phyloP scores from a whole-genome alignment of 1,140 invertebrate genomes.

The Geopemphigus sp. region DNA sequence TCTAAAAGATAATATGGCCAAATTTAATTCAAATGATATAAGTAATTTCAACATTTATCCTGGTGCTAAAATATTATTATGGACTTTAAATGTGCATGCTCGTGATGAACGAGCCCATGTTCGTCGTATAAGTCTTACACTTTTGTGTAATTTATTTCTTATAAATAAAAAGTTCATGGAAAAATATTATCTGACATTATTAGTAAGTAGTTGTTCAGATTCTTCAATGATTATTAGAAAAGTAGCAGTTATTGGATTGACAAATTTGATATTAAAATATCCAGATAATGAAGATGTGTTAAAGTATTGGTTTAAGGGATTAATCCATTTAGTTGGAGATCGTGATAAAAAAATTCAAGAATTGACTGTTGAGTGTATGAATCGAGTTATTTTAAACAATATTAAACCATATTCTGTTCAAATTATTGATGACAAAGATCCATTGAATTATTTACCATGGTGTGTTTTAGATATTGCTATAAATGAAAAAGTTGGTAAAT shows the following conservation, averaged over 20 bases:
- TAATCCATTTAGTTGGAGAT: constrained; percentile 44
- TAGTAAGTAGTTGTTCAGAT: constrained; percentile 26
- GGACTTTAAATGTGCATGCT: constrained; percentile 40
- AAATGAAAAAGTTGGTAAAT: constrained; percentile 39
- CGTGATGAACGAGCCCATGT: constrained; percentile 39
- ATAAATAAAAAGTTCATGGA: constrained; percentile 36
- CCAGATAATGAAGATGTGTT: constrained; percentile 41
- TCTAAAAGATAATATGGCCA: background rate
- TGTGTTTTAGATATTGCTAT: constrained; percentile 33
- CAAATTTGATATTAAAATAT: constrained; percentile 34
- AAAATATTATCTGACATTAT: constrained; percentile 28
- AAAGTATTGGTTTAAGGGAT: constrained; percentile 43
- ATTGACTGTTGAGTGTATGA: constrained; percentile 34
- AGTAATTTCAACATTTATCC: constrained; percentile 27
- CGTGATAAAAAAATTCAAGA: constrained; percentile 47
- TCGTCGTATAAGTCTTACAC: constrained; percentile 38
- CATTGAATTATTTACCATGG: constrained; percentile 36
- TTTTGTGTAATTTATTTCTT: constrained; percentile 42
- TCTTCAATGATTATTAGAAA: constrained; percentile 38
- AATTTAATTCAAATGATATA: constrained; percentile 29
- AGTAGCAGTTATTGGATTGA: constrained; percentile 16
- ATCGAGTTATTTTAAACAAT: constrained; percentile 38
- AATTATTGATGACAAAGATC: constrained; percentile 10
- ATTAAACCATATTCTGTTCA: constrained; percentile 38
- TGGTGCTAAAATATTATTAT: constrained; percentile 33